Base-by-base conservation (phyloP, 2,888 invertebrate species). In the Laspeyria flexula region DNA sequence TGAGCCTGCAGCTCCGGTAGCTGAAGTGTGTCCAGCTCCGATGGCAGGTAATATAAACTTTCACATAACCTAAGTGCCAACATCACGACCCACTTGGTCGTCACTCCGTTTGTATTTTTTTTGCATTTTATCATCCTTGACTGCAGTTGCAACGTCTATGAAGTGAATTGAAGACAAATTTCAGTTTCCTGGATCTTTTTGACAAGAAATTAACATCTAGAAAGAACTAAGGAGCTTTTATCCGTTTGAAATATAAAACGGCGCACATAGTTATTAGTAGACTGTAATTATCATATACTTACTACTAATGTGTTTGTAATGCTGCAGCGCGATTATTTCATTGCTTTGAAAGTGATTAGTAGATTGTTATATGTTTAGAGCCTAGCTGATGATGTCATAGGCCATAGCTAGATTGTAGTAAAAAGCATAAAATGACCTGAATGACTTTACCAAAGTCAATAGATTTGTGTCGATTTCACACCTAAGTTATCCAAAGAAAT, bases 31-130 rank as follows among this genome's bases (percentile, higher is more conserved):
- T 9, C 54, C 74, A 38, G 58, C 64, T 43, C 51, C 70, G 31
- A 42, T 63, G 41, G 73, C 79, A 77, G 85, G 86, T 84, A 78
- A 71, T 34, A 51, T 57, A 55, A 77, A 83, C 79, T 82, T 84
- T 85, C 79, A 85, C 85, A 81, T 86, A 86, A 86, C 86, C 86
- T 86, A 77, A 57, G 50, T 65, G 73, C 69, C 74, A 74, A 73
- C 75, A 79, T 82, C 75, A 78, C 75, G 83, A 83, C 83, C 80
- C 71, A 79, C 74, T 61, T 73, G 77, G 69, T 60, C 37, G 52
- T 53, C 51, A 51, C 60, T 71, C 43, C 18, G 52, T 37, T 38
- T 48, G 50, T 68, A 63, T 60, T 69, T 67, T 69, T 67, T 64
- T 58, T 59, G 25, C 21, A 55, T 60, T 46, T 60, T 54, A 55